Conservation (phyloP, 2,113 vertebrate species). For the Hymenochirus boettgeri region DNA sequence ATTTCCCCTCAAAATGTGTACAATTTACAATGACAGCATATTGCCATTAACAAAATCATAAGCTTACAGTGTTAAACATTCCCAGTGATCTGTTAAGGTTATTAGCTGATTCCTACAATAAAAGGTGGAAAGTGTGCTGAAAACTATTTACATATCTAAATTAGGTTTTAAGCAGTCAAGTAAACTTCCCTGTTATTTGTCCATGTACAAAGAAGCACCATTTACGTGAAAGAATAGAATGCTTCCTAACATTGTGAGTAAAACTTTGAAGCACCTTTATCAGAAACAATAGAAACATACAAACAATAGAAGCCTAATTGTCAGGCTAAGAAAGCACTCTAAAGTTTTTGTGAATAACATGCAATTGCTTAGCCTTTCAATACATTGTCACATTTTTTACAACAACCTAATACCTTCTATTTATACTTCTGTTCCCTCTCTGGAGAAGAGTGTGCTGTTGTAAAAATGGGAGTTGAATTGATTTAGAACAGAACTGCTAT, state of each 20-base stretch:
- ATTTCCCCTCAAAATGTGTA: neutral
- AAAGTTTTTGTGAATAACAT: neutral
- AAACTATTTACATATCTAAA: neutral
- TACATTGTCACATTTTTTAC: neutral
- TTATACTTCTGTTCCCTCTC: constrained; percentile 90
- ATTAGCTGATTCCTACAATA: too few relatives aligned
- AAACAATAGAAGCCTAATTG: neutral
- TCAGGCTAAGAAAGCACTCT: neutral
- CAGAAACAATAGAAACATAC: neutral
- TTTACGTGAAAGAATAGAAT: neutral
- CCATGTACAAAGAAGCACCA: neutral
- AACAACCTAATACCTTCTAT: neutral
- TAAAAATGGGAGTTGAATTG: constrained; percentile 88
- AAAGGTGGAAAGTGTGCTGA: neutral
- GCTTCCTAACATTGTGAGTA: neutral
- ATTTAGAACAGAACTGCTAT: constrained; percentile 76
- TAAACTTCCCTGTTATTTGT: neutral
- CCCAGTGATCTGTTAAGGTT: neutral
- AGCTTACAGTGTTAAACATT: neutral
- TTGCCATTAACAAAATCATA: too few relatives aligned
- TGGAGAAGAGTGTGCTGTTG: constrained; percentile 71
- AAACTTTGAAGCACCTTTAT: neutral
- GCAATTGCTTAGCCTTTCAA: neutral
- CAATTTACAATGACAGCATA: too few relatives aligned
- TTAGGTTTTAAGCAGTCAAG: neutral